A percentile compares a stretch with the other conserved stretches of the same genome.
Conservation (phyloP, 1,140 invertebrate species). For the Amphibalanus amphitrite region DNA sequence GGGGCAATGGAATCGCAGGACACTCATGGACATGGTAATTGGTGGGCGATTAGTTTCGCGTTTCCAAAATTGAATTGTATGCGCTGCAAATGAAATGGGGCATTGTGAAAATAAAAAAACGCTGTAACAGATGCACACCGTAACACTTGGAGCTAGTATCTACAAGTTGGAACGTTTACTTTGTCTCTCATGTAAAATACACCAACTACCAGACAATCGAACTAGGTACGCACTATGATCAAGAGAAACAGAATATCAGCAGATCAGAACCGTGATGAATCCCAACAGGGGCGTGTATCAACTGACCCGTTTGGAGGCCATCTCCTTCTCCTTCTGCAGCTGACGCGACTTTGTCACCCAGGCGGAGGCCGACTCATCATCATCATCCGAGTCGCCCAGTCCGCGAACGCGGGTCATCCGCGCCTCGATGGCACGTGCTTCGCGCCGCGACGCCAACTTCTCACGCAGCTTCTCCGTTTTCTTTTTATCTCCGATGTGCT, state of each 20-base stretch:
- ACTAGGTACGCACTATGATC: no score
- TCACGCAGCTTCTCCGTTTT: conserved; percentile 64
- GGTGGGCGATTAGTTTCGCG: no score
- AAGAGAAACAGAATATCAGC: background rate
- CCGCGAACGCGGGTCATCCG: conserved; percentile 47
- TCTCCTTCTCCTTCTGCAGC: conserved; percentile 57
- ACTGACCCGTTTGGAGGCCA: conserved; percentile 66
- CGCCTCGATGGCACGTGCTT: conserved; percentile 60
- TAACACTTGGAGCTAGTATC: no score
- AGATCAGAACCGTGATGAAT: background rate
- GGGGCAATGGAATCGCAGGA: background rate
- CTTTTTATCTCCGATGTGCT: conserved; percentile 55
- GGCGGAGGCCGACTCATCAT: conserved; percentile 36
- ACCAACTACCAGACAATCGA: no score
- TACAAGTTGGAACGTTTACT: no score
- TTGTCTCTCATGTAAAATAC: no score
- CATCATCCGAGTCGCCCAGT: conserved; percentile 55
- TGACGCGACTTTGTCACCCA: conserved; percentile 73
- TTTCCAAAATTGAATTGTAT: no score
- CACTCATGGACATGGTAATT: background rate
- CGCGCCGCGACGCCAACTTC: conserved; percentile 52
- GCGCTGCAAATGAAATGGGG: no score
- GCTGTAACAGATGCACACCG: no score
- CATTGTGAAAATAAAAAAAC: no score
- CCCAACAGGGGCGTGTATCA: background rate